Base-by-base conservation (phyloP, 2,113 vertebrate species). In the Oncorhynchus mykiss region DNA sequence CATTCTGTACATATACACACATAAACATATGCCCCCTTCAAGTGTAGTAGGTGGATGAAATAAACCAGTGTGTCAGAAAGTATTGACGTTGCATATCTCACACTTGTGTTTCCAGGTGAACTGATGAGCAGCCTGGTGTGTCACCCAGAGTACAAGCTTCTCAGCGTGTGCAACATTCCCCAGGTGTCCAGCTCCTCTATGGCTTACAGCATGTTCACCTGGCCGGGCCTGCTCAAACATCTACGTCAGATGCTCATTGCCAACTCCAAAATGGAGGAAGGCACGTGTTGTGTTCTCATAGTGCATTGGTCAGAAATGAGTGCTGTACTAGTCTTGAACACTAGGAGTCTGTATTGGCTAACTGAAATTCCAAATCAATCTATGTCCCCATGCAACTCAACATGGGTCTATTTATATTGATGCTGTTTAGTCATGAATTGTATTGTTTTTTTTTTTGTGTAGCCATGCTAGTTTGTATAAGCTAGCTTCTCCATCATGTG, bases 211-310 rank as follows among this genome's bases (percentile, higher is more conserved):
- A 78, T 94, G 0, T 99, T 97, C 91, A 95, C 91, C 82, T 99
- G 98, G 98, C 91, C 95, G 0, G 95, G 93, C 25, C 93, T 97
- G 72, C 84, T 97, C 85, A 98, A 95, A 80, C 96, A 96, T 80
- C 90, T 99, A 13, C 93, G 97, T 74, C 98, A 99, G 91, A 99
- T 99, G 95, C 96, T 99, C 49, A 95, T 99, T 85, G 96, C 97
- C 16, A 93, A 95, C 74, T 92, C 95, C 29, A 96, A 93, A 84
- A 96, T 98, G 96, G 98, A 99, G 84, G 96, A 96, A 95, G 98
- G 97, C 65, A 78, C 78, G 86, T 84, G 16, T 18, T 24, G 27
- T 27, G 11, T 24, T 25, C 13, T 39, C 14, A 39, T 51, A 51
- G 14, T 51, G 14, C 49, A 51, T 51, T 51, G 49, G 11, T 51